Base-by-base conservation (phyloP, 2,888 invertebrate species). In the Incurvaria masculella region DNA sequence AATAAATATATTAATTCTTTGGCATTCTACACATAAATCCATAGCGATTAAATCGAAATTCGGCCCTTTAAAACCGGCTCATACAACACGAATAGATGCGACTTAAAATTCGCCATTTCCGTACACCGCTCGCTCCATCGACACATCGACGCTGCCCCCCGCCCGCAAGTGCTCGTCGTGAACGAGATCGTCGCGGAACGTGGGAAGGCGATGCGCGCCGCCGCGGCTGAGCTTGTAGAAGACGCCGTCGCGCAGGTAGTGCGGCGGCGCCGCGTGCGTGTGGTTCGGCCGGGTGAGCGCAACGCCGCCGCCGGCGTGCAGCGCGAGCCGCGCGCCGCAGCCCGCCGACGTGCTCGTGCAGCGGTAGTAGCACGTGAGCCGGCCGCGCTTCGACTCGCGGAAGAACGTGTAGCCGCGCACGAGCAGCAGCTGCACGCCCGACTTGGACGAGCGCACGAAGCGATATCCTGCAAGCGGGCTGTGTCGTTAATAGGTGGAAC, bases 361-460 rank as follows among this genome's bases (percentile, higher is more conserved):
- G 33, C 33, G 33, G 33, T 33, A 33, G 33, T 33, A 33, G 14
- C 3, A 4, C 8, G 11, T 33, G 4, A 14, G 4, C 14, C 14
- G 8, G 60, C 51, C 55, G 1, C 52, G 52, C 43, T 51, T 59
- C 21, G 59, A 53, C 11, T 52, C 43, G 21, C 53, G 47, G 49
- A 61, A 61, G 49, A 61, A 66, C 0, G 61, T 61, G 47, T 57
- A 65, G 0, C 59, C 60, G n/a, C 62, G 53, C 1, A 62, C 47
- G 27, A 64, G 48, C 0, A 59, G 56, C 16, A 65, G 21, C 21
- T 59, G 56, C 33, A 59, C 60, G 0, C 62, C 63, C 3, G 46
- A 43, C 20, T 27, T 33, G n/a, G n/a, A n/a, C 33, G 33, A 33
- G 3, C 14, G 4, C 11, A 33, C 33, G 33, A 33, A 33, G 14